These are phyloP conservation scores for Cyclura pinguis DNA, from an alignment of 2,797 vertebrate genomes.

Conservation along the genomic window DNA sequence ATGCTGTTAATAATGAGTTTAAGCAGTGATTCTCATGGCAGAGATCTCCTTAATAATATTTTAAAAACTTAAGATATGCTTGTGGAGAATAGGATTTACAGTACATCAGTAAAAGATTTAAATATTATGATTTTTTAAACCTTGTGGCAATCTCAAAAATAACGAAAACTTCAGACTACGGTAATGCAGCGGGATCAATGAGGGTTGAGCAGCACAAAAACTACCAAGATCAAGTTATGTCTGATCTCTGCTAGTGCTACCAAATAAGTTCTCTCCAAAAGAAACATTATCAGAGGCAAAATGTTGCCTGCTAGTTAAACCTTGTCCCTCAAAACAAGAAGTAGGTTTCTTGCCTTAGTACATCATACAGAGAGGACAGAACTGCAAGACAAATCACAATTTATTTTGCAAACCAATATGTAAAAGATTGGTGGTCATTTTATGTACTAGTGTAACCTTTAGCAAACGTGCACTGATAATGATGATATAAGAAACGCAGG, in stretches of 20 bases:
- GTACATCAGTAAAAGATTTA: background rate
- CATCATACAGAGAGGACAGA: background rate
- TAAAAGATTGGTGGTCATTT: background rate
- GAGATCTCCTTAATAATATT: too few species aligned
- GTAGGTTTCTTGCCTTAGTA: background rate
- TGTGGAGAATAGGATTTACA: background rate
- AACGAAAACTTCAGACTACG: background rate
- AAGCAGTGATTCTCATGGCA: background rate
- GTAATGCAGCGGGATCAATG: background rate
- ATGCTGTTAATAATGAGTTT: conserved; percentile 18
- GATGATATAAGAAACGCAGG: background rate
- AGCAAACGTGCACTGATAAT: background rate
- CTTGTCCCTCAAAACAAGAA: background rate
- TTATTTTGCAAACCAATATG: background rate
- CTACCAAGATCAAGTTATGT: background rate
- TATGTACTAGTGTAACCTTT: background rate
- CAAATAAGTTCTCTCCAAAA: background rate
- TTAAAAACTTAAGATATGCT: too few species aligned
- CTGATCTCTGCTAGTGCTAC: background rate
- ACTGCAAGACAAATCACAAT: background rate
- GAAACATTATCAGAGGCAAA: background rate
- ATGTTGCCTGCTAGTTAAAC: background rate
- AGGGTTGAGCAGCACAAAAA: background rate
- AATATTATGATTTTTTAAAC: background rate
- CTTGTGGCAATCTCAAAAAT: background rate